Conservation (phyloP, 2,113 vertebrate genomes). For the Thymallus thymallus region DNA sequence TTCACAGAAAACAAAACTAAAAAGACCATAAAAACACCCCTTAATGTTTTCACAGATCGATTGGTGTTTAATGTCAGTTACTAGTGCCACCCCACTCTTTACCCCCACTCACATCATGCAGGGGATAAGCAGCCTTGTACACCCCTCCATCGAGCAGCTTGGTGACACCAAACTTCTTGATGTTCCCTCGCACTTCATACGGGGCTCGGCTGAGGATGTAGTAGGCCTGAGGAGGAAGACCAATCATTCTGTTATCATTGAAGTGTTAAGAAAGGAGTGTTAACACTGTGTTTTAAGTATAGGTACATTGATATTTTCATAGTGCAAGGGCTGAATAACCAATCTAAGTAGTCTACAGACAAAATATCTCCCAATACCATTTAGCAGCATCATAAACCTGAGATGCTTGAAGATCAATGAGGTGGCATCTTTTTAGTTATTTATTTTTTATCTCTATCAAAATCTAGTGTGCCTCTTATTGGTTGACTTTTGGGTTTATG, state of each 20-base stretch:
- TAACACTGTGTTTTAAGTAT: background rate
- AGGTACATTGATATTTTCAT: no score
- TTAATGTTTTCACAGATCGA: no score
- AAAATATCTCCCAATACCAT: background rate
- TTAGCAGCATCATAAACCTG: no score
- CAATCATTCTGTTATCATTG: background rate
- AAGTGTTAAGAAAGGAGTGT: background rate
- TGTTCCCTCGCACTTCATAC: slow-evolving; percentile 77
- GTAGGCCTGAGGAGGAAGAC: slow-evolving; percentile 71
- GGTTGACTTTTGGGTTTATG: no score
- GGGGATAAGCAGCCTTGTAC: slow-evolving; percentile 92
- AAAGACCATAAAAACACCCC: no score
- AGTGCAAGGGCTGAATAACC: no score
- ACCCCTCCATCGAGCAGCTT: slow-evolving; percentile 84
- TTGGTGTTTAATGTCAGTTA: background rate
- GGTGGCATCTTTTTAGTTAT: no score
- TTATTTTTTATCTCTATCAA: no score
- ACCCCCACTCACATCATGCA: slow-evolving; percentile 85
- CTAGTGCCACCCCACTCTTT: background rate
- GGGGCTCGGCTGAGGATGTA: slow-evolving; percentile 87
- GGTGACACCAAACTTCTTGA: slow-evolving; percentile 89
- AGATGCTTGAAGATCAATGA: no score
- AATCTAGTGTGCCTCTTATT: no score
- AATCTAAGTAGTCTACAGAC: no score
- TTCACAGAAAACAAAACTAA: background rate